Conservation (phyloP, 2,888 invertebrate genomes). For the Nebria salina region DNA sequence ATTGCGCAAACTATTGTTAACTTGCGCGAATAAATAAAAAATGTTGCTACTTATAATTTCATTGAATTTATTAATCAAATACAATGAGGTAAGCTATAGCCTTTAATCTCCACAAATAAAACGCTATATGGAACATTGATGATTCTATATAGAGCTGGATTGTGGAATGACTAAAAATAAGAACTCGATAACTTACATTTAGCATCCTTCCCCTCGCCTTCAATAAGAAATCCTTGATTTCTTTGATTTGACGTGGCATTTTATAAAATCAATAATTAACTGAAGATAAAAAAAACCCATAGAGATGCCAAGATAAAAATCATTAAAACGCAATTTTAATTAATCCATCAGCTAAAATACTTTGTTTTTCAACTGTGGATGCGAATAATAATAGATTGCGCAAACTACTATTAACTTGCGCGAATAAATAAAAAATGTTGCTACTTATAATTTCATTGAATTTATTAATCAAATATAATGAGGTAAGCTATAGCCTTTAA, state of each 20-base stretch:
- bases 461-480: conserved; percentile 45
- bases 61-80: conserved; percentile 39
- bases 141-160: conserved; percentile 38
- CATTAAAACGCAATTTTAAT: too few relatives aligned
- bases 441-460: conserved; percentile 40
- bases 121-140: conserved; percentile 37
- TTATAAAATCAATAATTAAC: too few relatives aligned
- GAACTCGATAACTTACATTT: conserved; percentile 77
- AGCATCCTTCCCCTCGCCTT: conserved; percentile 98
- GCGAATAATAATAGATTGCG: too few relatives aligned
- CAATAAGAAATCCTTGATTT: conserved; percentile 98
- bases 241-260: conserved; percentile 99
- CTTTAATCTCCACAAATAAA: too few relatives aligned
- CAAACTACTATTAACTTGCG: not conserved
- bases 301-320: too few relatives aligned
- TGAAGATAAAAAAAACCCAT: too few relatives aligned
- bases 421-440: conserved; percentile 28
- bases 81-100: conserved; percentile 53
- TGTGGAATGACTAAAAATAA: conserved; percentile 31
- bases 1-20: too few relatives aligned
- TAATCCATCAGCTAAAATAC: too few relatives aligned
- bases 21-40: conserved; percentile 14
- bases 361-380: too few relatives aligned
- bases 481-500: conserved; percentile 53
- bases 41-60: conserved; percentile 42